Evolutionary conservation across 2,888 invertebrate genomes (phyloP).

Genomic region (Drosophila mimetica): DNA sequence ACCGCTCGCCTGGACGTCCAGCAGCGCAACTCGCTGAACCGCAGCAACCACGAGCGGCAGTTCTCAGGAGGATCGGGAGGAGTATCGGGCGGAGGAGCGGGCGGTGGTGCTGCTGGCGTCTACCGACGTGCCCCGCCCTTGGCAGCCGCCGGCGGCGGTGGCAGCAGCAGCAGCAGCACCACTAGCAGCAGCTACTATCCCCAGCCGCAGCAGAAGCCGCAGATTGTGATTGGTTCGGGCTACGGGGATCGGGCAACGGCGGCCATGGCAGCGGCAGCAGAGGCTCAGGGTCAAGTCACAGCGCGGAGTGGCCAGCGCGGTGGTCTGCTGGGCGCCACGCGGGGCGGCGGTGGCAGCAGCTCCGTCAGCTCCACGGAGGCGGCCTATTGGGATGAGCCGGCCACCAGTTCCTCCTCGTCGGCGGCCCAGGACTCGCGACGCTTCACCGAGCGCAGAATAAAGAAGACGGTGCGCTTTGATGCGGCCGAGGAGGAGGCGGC

Average conservation of each 20-base stretch:
- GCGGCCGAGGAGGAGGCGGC: slow-evolving; percentile 86
- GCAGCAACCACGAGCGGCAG: slow-evolving; percentile 85
- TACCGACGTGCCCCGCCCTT: slow-evolving; percentile 74
- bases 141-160: slow-evolving; percentile 70
- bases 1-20: slow-evolving; percentile 84
- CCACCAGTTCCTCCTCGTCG: slow-evolving; percentile 75
- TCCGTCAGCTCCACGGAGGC: slow-evolving; percentile 76
- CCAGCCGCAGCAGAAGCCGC: slow-evolving; percentile 77
- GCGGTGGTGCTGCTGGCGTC: slow-evolving; percentile 56
- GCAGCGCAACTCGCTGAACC: slow-evolving; percentile 83
- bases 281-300: slow-evolving; percentile 41
- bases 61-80: slow-evolving; percentile 44
- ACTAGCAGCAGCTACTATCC: slow-evolving; percentile 82
- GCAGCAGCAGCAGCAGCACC: slow-evolving; percentile 73
- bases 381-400: slow-evolving; percentile 78
- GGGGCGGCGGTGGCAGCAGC: slow-evolving; percentile 60
- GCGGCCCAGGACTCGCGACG: slow-evolving; percentile 88
- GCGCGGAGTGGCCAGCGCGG: slow-evolving; percentile 68
- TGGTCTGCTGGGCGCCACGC: slow-evolving; percentile 65
- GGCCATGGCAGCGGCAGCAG: slow-evolving; percentile 53
- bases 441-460: slow-evolving; percentile 93
- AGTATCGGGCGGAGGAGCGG: slow-evolving; percentile 23
- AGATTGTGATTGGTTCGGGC: slow-evolving; percentile 82
- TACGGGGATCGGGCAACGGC: slow-evolving; percentile 11
- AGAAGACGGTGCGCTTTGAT: slow-evolving; percentile 97